These are phyloP conservation scores for Miichthys miiuy DNA, from an alignment of 2,797 vertebrate genomes.

Conservation along the genomic window DNA sequence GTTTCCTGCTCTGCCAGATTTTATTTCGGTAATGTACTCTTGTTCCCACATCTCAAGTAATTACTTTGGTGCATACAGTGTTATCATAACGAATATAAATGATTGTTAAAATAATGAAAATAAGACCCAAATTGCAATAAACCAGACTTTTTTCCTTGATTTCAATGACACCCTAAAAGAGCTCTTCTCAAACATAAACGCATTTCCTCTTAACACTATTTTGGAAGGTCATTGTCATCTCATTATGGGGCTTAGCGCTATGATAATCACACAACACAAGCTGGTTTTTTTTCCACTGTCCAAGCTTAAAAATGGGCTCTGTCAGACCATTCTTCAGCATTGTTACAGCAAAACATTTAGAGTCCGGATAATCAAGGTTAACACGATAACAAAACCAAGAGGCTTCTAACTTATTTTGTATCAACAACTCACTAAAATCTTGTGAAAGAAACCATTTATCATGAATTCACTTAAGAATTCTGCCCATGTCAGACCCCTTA, in stretches of 20 bases:
- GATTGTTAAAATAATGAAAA: neutral
- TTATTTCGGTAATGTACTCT: neutral
- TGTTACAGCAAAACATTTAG: neutral
- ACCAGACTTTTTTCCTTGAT: neutral
- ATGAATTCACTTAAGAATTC: constrained; percentile 16
- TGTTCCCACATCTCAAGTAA: neutral
- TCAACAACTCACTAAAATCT: neutral
- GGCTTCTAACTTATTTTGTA: neutral
- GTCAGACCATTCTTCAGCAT: neutral
- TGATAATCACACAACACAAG: constrained; percentile 18
- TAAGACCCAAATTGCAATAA: neutral
- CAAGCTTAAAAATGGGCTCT: constrained; percentile 16
- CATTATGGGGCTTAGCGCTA: constrained; percentile 13
- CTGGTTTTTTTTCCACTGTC: constrained; percentile 10
- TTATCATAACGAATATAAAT: neutral
- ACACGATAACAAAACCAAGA: constrained; percentile 14
- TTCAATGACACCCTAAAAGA: neutral
- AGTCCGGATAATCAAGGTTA: neutral
- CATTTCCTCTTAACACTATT: neutral
- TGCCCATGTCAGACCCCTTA: neutral
- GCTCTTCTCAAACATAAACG: neutral
- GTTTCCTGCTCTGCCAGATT: neutral
- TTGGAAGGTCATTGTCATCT: constrained; percentile 36
- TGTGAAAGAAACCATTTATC: constrained; percentile 1
- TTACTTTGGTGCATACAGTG: neutral